Percentiles rank a stretch among this genome's conserved stretches.
Conservation (phyloP, 2,888 invertebrate genomes). For the Cryptus armator region DNA sequence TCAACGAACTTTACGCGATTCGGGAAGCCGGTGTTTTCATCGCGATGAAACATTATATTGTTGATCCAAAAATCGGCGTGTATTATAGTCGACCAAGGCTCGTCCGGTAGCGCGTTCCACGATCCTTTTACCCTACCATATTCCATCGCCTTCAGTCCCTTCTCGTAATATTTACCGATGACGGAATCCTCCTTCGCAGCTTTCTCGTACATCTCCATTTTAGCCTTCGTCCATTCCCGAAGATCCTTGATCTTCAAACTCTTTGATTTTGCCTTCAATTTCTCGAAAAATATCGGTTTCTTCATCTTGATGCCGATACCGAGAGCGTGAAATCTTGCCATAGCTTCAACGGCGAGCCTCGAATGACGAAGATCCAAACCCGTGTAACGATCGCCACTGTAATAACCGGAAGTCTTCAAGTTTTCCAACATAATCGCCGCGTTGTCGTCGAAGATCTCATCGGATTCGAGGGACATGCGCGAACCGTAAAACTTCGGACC, state of each 20-base stretch:
- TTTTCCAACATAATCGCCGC: conserved; percentile 88
- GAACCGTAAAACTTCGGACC: conserved; percentile 87
- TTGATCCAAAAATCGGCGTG: conserved; percentile 89
- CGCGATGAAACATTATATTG: conserved; percentile 87
- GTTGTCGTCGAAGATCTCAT: conserved; percentile 86
- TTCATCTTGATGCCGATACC: conserved; percentile 86
- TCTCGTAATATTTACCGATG: conserved; percentile 68
- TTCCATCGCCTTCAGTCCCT: conserved; percentile 44
- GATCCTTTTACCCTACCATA: neutral
- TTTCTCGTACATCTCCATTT: conserved; percentile 73
- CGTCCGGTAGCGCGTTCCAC: conserved; percentile 71
- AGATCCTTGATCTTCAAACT: conserved; percentile 77
- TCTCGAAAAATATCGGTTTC: conserved; percentile 80
- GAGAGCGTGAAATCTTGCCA: conserved; percentile 87
- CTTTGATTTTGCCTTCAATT: conserved; percentile 78
- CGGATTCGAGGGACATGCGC: conserved; percentile 80
- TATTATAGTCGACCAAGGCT: conserved; percentile 86
- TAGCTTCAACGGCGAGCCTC: conserved; percentile 84
- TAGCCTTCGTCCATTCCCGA: conserved; percentile 73
- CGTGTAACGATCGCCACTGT: conserved; percentile 85
- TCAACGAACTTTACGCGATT: conserved; percentile 87
- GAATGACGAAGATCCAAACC: conserved; percentile 86
- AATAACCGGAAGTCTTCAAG: conserved; percentile 86
- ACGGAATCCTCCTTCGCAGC: conserved; percentile 77
- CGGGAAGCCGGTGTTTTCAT: conserved; percentile 80